Evolutionary conservation across 2,113 vertebrate genomes (phyloP), one percentile per base, ranked within the genome.

Genomic region (Pycnonotus jocosus): DNA sequence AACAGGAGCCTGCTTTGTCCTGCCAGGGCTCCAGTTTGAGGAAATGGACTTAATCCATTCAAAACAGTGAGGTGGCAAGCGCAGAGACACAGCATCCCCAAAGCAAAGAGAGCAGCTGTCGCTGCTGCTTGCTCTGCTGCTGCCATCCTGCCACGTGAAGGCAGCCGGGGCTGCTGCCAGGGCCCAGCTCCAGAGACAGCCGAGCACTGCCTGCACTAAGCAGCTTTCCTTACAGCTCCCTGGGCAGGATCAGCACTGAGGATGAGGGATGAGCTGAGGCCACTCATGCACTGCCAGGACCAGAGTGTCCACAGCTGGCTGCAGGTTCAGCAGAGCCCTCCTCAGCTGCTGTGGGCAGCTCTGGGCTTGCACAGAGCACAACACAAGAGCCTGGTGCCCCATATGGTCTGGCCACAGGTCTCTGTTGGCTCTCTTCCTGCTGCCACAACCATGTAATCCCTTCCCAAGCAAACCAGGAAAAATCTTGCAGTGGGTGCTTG

Each of bases 231-330:
- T 9, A 7, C 65, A 66, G 64, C 69, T 82, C n/a, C 47, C 51
- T 5, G 0, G 1, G 37, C 50, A 37, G 70, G 53, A 82, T 37
- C 71, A 66, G 31, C 38, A 1, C 70, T 15, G 45, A 0, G 2
- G 37, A 22, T 11, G 33, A 65, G 70, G 2, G 42, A 25, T 9
- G 33, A 65, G 70, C 64, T 22, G 45, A 24, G 69, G 50, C 66
- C 7, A 2, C 11, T 31, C 0, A 0, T 38, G 45, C 0, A 0
- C 20, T 22, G 44, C n/a, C 2, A 7, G n/a, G 11, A 28, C 6
- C 0, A 0, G 17, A 27, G 1, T 8, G 47, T 35, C 30, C 44
- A 6, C 1, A 4, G 22, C 38, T 33, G 33, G 35, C 3, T 2
- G 6, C 7, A 12, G 42, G 8, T 12, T 81, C 33, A 23, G 44